Conservation (phyloP, 2,888 invertebrate species). For the Acanthosoma haemorrhoidale region DNA sequence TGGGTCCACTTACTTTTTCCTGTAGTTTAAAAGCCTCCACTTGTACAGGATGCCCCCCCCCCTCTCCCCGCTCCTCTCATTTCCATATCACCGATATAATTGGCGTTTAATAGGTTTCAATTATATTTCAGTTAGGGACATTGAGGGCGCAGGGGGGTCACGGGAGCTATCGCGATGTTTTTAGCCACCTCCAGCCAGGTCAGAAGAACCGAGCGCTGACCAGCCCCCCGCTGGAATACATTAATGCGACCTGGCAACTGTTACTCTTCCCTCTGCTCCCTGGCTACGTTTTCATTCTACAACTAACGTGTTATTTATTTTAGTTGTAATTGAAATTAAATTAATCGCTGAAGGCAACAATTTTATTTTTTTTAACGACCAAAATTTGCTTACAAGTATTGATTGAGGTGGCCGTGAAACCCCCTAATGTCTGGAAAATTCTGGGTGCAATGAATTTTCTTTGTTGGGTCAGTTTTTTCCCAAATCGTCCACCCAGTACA, state of each 20-base stretch:
- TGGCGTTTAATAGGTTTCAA: slow-evolving; percentile 28
- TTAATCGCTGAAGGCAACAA: too few relatives aligned
- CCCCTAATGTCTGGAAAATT: too few relatives aligned
- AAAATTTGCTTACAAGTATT: too few relatives aligned
- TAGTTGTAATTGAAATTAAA: too few relatives aligned
- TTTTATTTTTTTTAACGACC: too few relatives aligned
- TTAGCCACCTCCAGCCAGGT: neutral
- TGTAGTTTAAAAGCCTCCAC: slow-evolving; percentile 27
- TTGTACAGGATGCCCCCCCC: slow-evolving; percentile 23
- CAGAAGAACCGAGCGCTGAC: neutral
- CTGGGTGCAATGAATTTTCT: too few relatives aligned
- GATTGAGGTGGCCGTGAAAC: too few relatives aligned
- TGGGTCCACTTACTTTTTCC: slow-evolving; percentile 18
- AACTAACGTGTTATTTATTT: too few relatives aligned
- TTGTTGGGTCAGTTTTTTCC: too few relatives aligned
- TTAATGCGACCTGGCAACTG: neutral
- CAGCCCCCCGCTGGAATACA: neutral
- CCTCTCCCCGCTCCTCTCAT: neutral
- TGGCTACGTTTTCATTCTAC: neutral
- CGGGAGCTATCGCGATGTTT: neutral
- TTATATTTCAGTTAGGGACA: slow-evolving; percentile 26
- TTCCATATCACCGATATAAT: slow-evolving; percentile 29
- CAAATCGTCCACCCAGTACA: too few relatives aligned
- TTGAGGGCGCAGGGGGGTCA: neutral
- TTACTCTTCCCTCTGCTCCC: neutral